Conservation (phyloP, 1,140 invertebrate species). For the Dendroctonus ponderosae region DNA sequence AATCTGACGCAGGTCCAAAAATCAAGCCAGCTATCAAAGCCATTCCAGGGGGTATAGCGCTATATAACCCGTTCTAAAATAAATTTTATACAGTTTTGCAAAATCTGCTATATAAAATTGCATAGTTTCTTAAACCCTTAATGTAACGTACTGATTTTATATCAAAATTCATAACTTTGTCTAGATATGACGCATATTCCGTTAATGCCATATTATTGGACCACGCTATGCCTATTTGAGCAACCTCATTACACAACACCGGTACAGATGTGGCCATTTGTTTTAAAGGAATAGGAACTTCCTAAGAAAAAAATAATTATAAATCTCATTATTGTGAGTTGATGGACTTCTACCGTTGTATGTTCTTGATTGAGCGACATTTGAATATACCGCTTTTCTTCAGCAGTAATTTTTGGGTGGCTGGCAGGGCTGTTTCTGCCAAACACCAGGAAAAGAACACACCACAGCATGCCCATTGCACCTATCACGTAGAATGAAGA, state of each 20-base stretch:
- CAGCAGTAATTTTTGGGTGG: slow-evolving; percentile 56
- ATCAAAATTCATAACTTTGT: slow-evolving; percentile 73
- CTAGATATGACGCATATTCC: slow-evolving; percentile 87
- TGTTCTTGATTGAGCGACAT: slow-evolving; percentile 44
- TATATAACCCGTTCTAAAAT: slow-evolving; percentile 68
- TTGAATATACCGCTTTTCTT: slow-evolving; percentile 66
- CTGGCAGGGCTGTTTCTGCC: slow-evolving; percentile 65
- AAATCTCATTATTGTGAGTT: slow-evolving; percentile 56
- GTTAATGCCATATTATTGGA: slow-evolving; percentile 89
- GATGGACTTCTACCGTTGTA: background rate
- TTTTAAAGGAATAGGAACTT: slow-evolving; percentile 66
- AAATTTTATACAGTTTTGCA: background rate
- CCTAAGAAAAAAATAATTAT: slow-evolving; percentile 57
- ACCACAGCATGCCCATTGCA: slow-evolving; percentile 59
- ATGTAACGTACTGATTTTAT: slow-evolving; percentile 55
- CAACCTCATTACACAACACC: slow-evolving; percentile 77
- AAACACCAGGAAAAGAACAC: slow-evolving; percentile 60
- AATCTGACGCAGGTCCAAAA: slow-evolving; percentile 63
- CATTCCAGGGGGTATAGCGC: slow-evolving; percentile 74
- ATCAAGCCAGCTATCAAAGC: slow-evolving; percentile 68
- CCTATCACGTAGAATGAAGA: slow-evolving; percentile 77
- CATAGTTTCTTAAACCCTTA: background rate
- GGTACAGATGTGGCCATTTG: slow-evolving; percentile 72
- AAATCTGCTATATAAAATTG: background rate
- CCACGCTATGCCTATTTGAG: slow-evolving; percentile 87